These are phyloP conservation scores for Pterophyllum scalare DNA, from an alignment of 2,113 vertebrate genomes.

Conservation along the genomic window DNA sequence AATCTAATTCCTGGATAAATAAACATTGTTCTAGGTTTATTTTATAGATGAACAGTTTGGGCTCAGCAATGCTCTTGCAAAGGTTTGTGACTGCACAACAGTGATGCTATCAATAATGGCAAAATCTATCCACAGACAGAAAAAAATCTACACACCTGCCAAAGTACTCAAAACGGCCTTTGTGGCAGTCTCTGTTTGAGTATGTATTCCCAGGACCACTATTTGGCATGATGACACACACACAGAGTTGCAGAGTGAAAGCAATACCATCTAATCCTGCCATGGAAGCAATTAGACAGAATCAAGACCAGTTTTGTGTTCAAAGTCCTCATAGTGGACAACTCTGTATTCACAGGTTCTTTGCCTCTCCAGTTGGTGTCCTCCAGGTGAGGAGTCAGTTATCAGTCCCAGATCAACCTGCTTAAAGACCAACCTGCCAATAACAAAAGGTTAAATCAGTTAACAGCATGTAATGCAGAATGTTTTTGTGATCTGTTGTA, in stretches of 20 bases:
- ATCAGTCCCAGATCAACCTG: neutral
- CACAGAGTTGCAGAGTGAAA: neutral
- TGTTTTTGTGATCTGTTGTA: neutral
- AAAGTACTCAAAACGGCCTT: slow-evolving; percentile 4
- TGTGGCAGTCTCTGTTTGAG: neutral
- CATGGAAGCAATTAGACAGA: neutral
- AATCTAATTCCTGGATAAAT: neutral
- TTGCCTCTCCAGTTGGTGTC: neutral
- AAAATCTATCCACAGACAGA: neutral
- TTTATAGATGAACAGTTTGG: neutral
- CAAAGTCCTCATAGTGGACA: neutral
- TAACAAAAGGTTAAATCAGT: neutral
- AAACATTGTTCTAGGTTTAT: neutral
- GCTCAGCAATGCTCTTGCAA: neutral
- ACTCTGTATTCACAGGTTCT: neutral
- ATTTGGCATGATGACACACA: neutral
- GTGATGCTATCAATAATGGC: neutral
- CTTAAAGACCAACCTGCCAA: neutral
- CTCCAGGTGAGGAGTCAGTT: neutral
- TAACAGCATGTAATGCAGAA: neutral
- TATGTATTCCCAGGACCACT: slow-evolving; percentile 3
- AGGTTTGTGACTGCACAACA: neutral
- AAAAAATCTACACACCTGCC: neutral
- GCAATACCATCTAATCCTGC: neutral
- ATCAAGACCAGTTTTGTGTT: neutral